Evolutionary conservation across 2,888 invertebrate genomes (phyloP).

Genomic region (Caenorhabditis sp.): DNA sequence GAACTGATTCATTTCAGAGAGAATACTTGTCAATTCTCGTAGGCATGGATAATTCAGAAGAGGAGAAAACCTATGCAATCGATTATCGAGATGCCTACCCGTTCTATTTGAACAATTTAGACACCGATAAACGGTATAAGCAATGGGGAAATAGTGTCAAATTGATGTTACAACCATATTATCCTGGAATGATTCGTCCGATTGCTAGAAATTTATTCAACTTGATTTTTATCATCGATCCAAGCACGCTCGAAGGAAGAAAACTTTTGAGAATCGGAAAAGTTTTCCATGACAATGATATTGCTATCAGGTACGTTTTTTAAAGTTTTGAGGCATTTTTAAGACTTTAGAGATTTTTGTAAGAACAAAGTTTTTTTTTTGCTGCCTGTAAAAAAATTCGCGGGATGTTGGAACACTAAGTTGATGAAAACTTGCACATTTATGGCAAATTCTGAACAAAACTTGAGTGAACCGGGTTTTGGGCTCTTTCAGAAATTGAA

Average conservation of each 20-base stretch:
- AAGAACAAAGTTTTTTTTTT: too few species aligned
- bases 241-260: conserved; percentile 78
- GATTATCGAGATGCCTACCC: conserved; percentile 93
- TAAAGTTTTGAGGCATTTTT: not conserved
- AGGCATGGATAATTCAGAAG: conserved; percentile 72
- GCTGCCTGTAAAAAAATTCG: too few species aligned
- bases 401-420: too few species aligned
- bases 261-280: conserved; percentile 86
- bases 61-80: conserved; percentile 80
- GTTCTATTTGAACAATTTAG: conserved; percentile 90
- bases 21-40: conserved; percentile 72
- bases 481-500: too few species aligned
- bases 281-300: conserved; percentile 87
- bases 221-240: conserved; percentile 86
- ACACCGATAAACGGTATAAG: conserved; percentile 80
- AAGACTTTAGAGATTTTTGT: not conserved
- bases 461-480: too few species aligned
- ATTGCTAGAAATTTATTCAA: conserved; percentile 74
- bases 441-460: too few species aligned
- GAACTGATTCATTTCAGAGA: conserved; percentile 63
- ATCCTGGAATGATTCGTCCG: conserved; percentile 91
- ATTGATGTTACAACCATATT: conserved; percentile 92
- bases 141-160: conserved; percentile 88
- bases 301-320: conserved; percentile 78
- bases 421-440: too few species aligned